Evolutionary conservation across 2,113 vertebrate species (phyloP), one percentile per base, ranked within the genome.

Genomic region (Picathartes gymnocephalus): DNA sequence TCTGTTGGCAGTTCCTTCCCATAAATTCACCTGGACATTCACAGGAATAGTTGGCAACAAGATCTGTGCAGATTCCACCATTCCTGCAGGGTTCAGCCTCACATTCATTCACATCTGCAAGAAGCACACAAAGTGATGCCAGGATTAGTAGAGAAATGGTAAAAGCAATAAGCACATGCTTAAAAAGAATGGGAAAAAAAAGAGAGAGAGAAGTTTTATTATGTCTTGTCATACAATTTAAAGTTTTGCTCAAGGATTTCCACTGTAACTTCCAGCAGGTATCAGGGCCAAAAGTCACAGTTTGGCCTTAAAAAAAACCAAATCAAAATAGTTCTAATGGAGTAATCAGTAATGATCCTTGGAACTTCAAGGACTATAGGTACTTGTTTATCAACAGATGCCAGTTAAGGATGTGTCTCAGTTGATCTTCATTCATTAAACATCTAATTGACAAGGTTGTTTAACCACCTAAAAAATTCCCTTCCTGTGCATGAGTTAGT

Each of bases 11-110:
- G 62, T 99, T 99, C 91, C 98, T 98, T 88, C 99, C 99, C 99
- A 99, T 99, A 97, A 99, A 99, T 98, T 99, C 99, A 7, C 99
- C 99, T 6, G 99, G 99, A 85, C 99, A 99, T 87, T 99, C 99
- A 84, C 99, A 99, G 78, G 99, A 99, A 95, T 99, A 99, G 97
- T 99, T 99, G 87, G 99, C 99, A 95, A 99, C 98, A 7, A 99
- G 98, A 90, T 99, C 99, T 58, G 99, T 99, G 95, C 99, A 99
- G 94, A 99, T 98, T 48, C 99, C 99, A 37, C 99, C 98, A 77
- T 99, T 99, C 98, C 98, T 99, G 97, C 99, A 99, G 5, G 99
- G 99, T 45, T 99, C 98, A 9, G 97, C 97, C 97, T 99, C 99
- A 66, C 99, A 99, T 98, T 99, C 99, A 87, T 99, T 99, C 86